Conservation (phyloP, 1,140 invertebrate genomes). For the Lithobius niger region DNA sequence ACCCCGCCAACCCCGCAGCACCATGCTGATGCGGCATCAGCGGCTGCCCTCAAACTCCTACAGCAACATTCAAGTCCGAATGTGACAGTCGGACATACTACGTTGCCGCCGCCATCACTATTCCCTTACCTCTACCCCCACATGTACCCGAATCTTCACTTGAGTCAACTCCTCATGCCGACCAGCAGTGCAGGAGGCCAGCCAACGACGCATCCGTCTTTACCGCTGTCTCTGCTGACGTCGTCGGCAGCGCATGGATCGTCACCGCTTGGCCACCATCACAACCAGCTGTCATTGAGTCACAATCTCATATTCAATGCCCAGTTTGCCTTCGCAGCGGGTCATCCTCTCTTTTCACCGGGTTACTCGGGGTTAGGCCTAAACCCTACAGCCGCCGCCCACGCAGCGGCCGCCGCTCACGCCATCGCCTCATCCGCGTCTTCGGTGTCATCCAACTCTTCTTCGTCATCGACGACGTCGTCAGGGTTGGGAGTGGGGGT, state of each 20-base stretch:
- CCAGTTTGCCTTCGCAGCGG: conserved; percentile 58
- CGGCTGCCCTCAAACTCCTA: conserved; percentile 7
- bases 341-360: conserved; percentile 59
- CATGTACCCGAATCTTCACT: conserved; percentile 16
- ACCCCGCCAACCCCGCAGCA: no score
- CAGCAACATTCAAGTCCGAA: conserved; percentile 10
- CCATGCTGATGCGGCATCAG: no score
- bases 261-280: conserved; percentile 18
- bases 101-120: conserved; percentile 60
- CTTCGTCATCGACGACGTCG: conserved; percentile 6
- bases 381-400: conserved; percentile 28
- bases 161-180: conserved; percentile 49
- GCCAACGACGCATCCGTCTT: conserved; percentile 22
- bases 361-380: conserved; percentile 34
- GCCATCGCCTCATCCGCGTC: conserved; percentile 16
- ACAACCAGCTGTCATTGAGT: conserved; percentile 25
- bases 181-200: conserved; percentile 22
- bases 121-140: conserved; percentile 74
- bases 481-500: no score
- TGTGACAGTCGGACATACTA: conserved; percentile 57
- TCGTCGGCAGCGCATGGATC: conserved; percentile 15
- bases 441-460: conserved; percentile 18
- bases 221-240: conserved; percentile 19
- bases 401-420: conserved; percentile 16
- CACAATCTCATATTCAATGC: conserved; percentile 68